These are phyloP conservation scores for Psettodes erumei DNA, from an alignment of 2,113 vertebrate species.

Conservation along the genomic window DNA sequence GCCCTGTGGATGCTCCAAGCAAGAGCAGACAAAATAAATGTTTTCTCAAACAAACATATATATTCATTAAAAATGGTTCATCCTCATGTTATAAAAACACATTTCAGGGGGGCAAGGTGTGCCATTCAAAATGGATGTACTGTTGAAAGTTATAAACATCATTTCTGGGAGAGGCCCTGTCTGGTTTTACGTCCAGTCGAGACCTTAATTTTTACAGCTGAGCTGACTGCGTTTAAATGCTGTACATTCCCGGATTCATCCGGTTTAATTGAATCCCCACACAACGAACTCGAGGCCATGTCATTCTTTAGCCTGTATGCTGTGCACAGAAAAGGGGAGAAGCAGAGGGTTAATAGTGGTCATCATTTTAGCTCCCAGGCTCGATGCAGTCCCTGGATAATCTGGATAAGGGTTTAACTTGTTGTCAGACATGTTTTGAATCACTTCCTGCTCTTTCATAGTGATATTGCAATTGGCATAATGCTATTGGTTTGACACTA, in stretches of 20 bases:
- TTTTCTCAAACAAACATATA: no score
- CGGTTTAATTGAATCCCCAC: neutral
- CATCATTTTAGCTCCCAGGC: neutral
- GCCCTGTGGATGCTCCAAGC: no score
- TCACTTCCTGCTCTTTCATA: constrained; percentile 4
- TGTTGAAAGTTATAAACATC: no score
- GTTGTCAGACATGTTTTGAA: neutral
- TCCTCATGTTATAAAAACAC: neutral
- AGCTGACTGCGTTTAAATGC: neutral
- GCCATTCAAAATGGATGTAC: neutral
- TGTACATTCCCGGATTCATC: neutral
- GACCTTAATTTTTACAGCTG: neutral
- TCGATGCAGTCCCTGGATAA: neutral
- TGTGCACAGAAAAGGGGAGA: neutral
- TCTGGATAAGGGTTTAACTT: neutral
- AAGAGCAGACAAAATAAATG: neutral
- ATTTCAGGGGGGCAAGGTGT: neutral
- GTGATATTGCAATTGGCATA: constrained; percentile 3
- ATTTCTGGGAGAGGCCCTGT: neutral
- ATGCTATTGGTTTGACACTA: constrained; percentile 33
- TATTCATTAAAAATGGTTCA: no score
- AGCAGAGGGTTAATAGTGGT: neutral
- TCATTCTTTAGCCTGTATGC: neutral
- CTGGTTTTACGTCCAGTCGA: neutral
- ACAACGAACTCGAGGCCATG: neutral